Evolutionary conservation across 92 coral and sea anemone genomes (phyloP).

Genomic region (Anthopleura xanthogrammica): DNA sequence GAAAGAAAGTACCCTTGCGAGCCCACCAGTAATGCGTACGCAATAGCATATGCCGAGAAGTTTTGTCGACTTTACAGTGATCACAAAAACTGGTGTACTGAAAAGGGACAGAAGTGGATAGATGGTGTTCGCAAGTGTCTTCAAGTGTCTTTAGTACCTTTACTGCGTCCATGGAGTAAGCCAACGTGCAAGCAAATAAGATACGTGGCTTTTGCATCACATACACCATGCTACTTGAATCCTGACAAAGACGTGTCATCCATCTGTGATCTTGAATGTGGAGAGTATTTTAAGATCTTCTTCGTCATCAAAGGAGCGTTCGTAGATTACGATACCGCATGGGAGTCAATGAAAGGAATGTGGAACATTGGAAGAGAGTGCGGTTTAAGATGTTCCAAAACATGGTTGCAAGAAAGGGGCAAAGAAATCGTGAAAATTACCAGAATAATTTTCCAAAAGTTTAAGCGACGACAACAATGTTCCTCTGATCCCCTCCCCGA

Average conservation of each 20-base stretch:
- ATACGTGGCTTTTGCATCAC: constrained; percentile 41
- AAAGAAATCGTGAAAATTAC: constrained; percentile 20
- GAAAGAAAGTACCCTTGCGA: constrained; percentile 59
- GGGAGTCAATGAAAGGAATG: constrained; percentile 62
- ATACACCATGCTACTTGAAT: constrained; percentile 59
- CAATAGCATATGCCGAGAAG: constrained; percentile 55
- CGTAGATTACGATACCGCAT: constrained; percentile 37
- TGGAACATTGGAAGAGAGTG: constrained; percentile 55
- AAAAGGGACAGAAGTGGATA: constrained; percentile 49
- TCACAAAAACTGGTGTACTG: constrained; percentile 8
- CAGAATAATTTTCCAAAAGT: constrained; percentile 26
- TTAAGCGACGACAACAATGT: constrained; percentile 14
- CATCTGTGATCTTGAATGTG: constrained; percentile 50
- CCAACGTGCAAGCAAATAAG: constrained; percentile 57
- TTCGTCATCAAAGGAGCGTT: constrained; percentile 63
- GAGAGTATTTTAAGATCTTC: constrained; percentile 39
- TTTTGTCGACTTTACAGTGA: constrained; percentile 49
- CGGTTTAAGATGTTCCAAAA: constrained; percentile 18
- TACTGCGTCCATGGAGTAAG: constrained; percentile 48
- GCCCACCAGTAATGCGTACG: constrained; percentile 55
- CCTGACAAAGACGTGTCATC: constrained; percentile 53
- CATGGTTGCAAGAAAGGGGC: constrained; percentile 16
- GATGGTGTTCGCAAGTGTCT: constrained; percentile 64
- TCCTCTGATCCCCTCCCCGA: constrained; percentile 38
- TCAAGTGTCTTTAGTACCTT: constrained; percentile 51